Evolutionary conservation across 2,113 vertebrate species (phyloP).

Genomic region (Chionodraco myersi): DNA sequence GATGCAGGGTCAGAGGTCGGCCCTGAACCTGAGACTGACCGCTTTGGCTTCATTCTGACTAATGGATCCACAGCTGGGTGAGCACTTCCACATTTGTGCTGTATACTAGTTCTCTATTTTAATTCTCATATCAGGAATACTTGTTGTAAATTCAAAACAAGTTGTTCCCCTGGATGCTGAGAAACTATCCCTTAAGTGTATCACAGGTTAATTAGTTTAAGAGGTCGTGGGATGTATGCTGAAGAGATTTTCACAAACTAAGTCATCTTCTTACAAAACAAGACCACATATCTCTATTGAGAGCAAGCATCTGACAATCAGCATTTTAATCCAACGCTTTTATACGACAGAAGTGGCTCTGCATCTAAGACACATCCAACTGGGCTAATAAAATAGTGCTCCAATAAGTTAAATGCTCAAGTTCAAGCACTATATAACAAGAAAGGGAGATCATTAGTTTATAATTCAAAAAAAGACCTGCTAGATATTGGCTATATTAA

Average conservation of each 20-base stretch:
- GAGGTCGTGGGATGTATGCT: background rate
- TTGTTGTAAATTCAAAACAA: background rate
- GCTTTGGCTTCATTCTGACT: conserved; percentile 84
- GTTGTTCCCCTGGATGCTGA: background rate
- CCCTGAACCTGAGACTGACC: conserved; percentile 80
- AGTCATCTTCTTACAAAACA: background rate
- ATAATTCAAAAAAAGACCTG: too few species aligned
- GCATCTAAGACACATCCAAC: background rate
- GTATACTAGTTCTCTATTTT: background rate
- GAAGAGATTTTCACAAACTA: background rate
- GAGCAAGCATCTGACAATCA: background rate
- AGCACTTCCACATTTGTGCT: conserved; percentile 48
- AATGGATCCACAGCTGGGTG: conserved; percentile 79
- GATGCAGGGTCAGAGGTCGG: conserved; percentile 69
- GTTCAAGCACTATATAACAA: too few species aligned
- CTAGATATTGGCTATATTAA: too few species aligned
- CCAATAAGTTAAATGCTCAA: background rate
- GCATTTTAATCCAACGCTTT: background rate
- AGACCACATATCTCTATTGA: conserved; percentile 2
- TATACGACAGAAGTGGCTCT: background rate
- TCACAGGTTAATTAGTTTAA: background rate
- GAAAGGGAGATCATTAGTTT: too few species aligned
- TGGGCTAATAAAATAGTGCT: background rate
- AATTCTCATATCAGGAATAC: background rate
- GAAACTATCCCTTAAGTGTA: background rate